Percentiles rank a stretch among this genome's conserved stretches.
These are phyloP conservation scores for Phaethornis superciliosus DNA, from an alignment of 2,113 vertebrate species.

Conservation along the genomic window DNA sequence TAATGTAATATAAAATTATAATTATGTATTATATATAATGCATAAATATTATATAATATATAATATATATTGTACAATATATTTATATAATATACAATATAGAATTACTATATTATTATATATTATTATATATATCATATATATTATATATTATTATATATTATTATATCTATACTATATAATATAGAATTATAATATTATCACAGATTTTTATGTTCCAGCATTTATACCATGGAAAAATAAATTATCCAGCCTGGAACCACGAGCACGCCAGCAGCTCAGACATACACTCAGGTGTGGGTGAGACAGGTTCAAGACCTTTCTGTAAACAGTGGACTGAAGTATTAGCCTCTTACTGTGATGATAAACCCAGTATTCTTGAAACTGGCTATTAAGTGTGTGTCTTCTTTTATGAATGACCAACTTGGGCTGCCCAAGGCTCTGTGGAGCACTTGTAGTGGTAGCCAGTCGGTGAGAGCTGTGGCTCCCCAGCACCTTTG, in stretches of 20 bases:
- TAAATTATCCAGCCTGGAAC: not conserved
- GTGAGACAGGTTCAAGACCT: not conserved
- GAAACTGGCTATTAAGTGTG: not conserved
- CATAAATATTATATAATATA: no score
- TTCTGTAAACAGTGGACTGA: not conserved
- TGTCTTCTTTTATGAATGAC: slow-evolving; percentile 31
- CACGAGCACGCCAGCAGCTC: not conserved
- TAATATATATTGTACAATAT: no score
- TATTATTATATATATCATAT: no score
- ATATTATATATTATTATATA: no score
- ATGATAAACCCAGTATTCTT: not conserved
- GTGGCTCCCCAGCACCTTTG: slow-evolving; percentile 12
- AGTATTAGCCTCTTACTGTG: not conserved
- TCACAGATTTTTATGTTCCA: not conserved
- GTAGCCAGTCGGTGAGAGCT: not conserved
- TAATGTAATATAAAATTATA: no score
- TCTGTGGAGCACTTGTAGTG: not conserved
- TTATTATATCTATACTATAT: no score
- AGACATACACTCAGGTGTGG: not conserved
- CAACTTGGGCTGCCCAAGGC: not conserved
- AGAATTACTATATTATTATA: no score
- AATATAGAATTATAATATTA: not conserved
- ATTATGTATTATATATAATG: no score
- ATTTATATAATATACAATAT: no score
- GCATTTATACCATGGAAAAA: not conserved